Evolutionary conservation across 2,113 vertebrate species (phyloP), one percentile per base, ranked within the genome.

Genomic region (Trachemys scripta): DNA sequence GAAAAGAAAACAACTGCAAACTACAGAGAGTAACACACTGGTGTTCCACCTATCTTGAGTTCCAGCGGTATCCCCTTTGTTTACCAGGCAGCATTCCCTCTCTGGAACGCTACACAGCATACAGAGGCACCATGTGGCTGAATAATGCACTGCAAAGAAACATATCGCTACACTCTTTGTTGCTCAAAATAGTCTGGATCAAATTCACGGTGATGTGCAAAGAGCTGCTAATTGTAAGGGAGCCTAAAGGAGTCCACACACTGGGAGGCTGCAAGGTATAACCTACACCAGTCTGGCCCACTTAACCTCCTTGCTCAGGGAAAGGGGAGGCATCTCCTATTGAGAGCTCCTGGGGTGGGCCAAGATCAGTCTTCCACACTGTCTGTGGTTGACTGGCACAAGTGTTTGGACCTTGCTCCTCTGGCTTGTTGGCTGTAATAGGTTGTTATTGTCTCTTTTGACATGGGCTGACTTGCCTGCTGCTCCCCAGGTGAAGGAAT

Each of bases 31-130:
- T 38, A 69, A 69, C 11, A 0, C 0, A 0, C 25, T 8, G 22
- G 31, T 38, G 65, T 81, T 0, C 0, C 0, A 0, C 38, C 20
- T 11, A 65, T 53, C 80, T 86, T 9, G 0, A 0, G 10, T 29
- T 78, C 38, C 56, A 35, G 65, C 29, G n/a, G 31, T 3, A 3
- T 10, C 24, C 78, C 35, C 42, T 12, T 6, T 8, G 10, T 65
- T 29, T 53, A 6, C 47, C 50, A 8, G 80, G 42, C 19, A 49
- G 16, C 10, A 2, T 1, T 24, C 9, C 25, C 80, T 16, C 75
- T 78, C 4, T 0, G 0, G 38, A 53, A 45, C 17, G 10, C n/a
- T 72, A 22, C n/a, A 72, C 9, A 38, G 6, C 1, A 8, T 35
- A 1, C 1, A 27, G 11, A 27, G 75, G 45, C 24, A 78, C 75